phyloP scores from a whole-genome alignment of 2,113 vertebrate genomes.

The Perca fluviatilis region DNA sequence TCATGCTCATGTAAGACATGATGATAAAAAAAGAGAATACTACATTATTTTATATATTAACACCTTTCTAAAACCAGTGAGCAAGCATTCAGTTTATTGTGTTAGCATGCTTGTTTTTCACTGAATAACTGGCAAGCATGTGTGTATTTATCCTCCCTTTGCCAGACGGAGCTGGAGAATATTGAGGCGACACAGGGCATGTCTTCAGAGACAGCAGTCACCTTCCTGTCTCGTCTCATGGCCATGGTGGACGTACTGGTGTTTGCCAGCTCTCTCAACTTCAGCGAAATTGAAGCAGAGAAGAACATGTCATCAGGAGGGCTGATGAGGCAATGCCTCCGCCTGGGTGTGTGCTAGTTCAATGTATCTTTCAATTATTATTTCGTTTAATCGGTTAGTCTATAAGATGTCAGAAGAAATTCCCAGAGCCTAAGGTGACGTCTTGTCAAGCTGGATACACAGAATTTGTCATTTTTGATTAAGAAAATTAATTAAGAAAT shows the following conservation, averaged over 20 bases:
- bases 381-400: not conserved
- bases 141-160: constrained; percentile 27
- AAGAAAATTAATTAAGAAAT: not conserved
- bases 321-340: constrained; percentile 97
- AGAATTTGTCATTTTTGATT: not conserved
- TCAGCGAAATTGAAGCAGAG: constrained; percentile 99
- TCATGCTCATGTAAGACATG: constrained; percentile 32
- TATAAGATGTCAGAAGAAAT: not conserved
- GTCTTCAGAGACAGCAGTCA: constrained; percentile 98
- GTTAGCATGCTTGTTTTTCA: not conserved
- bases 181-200: constrained; percentile 99
- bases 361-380: not conserved
- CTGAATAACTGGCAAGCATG: constrained; percentile 38
- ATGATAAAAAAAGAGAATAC: not conserved
- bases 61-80: constrained; percentile 1
- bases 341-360: constrained; percentile 89
- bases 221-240: constrained; percentile 98
- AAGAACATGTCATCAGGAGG: constrained; percentile 99
- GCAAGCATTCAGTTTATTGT: not conserved
- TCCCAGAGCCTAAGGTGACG: not conserved
- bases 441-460: not conserved
- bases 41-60: constrained; percentile 5
- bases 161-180: constrained; percentile 96
- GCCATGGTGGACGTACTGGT: constrained; percentile 99
- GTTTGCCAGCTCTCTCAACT: constrained; percentile 98